Evolutionary conservation across 1,140 invertebrate species (phyloP).

Genomic region (Drosophila paulistorum): DNA sequence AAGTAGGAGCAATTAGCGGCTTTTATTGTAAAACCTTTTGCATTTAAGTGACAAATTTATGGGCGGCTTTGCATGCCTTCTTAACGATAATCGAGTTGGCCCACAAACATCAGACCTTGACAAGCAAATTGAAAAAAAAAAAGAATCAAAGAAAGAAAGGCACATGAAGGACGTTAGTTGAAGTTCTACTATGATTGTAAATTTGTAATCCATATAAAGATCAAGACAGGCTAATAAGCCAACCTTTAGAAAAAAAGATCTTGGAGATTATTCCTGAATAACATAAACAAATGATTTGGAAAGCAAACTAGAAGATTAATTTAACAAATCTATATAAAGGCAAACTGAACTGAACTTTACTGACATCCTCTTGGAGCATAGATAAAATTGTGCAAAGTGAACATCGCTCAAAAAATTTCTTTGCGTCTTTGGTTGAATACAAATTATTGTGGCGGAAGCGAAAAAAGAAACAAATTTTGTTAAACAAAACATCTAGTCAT

Average conservation of each 20-base stretch:
- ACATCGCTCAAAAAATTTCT: background rate
- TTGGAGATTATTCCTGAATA: no score
- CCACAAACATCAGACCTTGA: constrained; percentile 19
- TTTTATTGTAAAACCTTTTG: constrained; percentile 52
- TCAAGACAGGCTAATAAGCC: no score
- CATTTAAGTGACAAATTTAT: constrained; percentile 67
- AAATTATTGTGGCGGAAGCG: background rate
- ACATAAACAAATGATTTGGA: no score
- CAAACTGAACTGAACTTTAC: no score
- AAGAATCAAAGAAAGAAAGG: background rate
- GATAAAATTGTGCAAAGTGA: background rate
- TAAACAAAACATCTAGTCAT: constrained; percentile 10
- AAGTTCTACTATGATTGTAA: no score
- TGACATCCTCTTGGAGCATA: no score
- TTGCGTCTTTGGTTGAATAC: background rate
- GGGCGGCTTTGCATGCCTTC: constrained; percentile 23
- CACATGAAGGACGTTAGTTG: background rate
- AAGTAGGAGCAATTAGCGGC: constrained; percentile 66
- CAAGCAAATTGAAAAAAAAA: background rate
- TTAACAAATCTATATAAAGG: no score
- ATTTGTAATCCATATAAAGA: no score
- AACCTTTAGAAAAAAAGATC: no score
- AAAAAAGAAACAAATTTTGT: background rate
- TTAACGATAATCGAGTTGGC: constrained; percentile 53
- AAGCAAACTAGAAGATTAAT: no score